Percentiles rank a stretch among this genome's conserved stretches.
Conservation (phyloP, 2,888 invertebrate species). For the Cheilosia vulpina region DNA sequence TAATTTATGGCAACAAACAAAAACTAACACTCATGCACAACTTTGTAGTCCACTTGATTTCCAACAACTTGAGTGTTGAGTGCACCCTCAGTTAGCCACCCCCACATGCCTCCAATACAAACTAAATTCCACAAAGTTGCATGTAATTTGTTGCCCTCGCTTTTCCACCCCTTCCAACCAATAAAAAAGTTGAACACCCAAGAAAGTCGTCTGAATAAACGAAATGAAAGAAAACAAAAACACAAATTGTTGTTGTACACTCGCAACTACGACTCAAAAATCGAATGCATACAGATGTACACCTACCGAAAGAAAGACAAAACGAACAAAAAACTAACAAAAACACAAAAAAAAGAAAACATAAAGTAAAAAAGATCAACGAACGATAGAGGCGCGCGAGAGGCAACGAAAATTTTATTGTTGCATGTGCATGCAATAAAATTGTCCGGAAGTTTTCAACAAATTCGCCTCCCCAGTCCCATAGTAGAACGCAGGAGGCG, state of each 20-base stretch:
- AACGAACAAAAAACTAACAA: conserved; percentile 1
- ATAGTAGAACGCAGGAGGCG: conserved; percentile 57
- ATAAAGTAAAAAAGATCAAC: conserved; percentile 64
- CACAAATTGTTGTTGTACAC: background rate
- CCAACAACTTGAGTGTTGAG: conserved; percentile 8
- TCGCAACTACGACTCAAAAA: conserved; percentile 31
- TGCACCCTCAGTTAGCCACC: conserved; percentile 8
- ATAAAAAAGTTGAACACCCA: conserved; percentile 25
- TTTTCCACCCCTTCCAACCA: background rate
- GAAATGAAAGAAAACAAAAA: background rate
- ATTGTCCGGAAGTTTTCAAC: conserved; percentile 66
- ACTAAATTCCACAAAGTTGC: conserved; percentile 49
- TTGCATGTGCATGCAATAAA: conserved; percentile 75
- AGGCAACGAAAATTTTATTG: conserved; percentile 73
- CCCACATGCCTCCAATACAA: background rate
- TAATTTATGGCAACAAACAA: conserved; percentile 40
- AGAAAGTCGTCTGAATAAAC: background rate
- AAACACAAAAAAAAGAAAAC: conserved; percentile 25
- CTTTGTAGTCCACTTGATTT: conserved; percentile 60
- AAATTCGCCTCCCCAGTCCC: conserved; percentile 35
- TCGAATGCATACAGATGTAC: conserved; percentile 3
- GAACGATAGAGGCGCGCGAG: conserved; percentile 63
- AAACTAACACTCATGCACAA: conserved; percentile 19
- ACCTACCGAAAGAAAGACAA: conserved; percentile 23
- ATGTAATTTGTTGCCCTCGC: conserved; percentile 7